Evolutionary conservation across 2,113 vertebrate species (phyloP).

Genomic region (Mobula birostris): DNA sequence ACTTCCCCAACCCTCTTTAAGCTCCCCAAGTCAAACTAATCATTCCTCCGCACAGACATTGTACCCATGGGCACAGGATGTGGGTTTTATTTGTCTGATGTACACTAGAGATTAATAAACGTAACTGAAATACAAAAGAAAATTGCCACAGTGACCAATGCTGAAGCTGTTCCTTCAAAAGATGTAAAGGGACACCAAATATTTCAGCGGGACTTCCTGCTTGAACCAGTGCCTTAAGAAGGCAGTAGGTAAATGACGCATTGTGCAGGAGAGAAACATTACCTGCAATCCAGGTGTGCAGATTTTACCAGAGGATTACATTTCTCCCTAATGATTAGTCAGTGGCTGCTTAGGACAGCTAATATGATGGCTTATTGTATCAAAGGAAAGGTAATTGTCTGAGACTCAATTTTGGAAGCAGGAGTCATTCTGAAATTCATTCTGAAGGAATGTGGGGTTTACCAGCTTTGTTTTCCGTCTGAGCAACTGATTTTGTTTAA

Average conservation of each 20-base stretch:
- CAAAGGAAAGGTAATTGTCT: not conserved
- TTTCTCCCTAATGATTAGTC: constrained; percentile 29
- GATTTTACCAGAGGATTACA: not conserved
- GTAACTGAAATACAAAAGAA: not conserved
- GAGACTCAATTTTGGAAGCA: not conserved
- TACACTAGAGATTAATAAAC: not conserved
- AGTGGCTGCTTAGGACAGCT: not conserved
- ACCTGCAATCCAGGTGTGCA: constrained; percentile 28
- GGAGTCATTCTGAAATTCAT: constrained; percentile 36
- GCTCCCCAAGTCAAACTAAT: too few species aligned
- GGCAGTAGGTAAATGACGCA: not conserved
- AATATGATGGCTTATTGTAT: not conserved
- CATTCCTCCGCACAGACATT: not conserved
- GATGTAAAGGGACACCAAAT: not conserved
- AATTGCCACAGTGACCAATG: constrained; percentile 18
- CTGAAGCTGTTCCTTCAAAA: not conserved
- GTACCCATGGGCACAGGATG: not conserved
- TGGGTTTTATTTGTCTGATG: not conserved
- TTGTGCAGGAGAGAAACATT: not conserved
- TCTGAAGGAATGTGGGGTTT: not conserved
- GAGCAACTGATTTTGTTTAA: not conserved
- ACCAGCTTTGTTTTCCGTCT: not conserved
- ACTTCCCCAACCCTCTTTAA: too few species aligned
- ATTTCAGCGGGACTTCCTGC: constrained; percentile 2
- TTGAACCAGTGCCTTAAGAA: not conserved